These are phyloP conservation scores for Drosophila subpulchrella DNA, from an alignment of 1,140 invertebrate genomes.

Conservation along the genomic window DNA sequence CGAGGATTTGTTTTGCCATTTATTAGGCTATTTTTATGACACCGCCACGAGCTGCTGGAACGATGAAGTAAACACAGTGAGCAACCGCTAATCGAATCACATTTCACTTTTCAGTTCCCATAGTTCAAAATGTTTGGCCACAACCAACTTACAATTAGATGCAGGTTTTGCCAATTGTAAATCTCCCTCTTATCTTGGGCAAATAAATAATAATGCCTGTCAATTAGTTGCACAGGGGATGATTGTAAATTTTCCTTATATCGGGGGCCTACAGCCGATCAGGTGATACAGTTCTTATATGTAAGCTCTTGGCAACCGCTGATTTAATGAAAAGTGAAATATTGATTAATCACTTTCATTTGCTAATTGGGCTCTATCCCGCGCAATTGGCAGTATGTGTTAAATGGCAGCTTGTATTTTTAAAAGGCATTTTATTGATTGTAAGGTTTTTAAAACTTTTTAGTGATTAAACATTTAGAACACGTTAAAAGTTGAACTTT, in stretches of 20 bases:
- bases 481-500: too few relatives aligned
- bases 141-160: background rate
- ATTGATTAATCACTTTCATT: conserved; percentile 22
- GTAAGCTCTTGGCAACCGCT: conserved; percentile 30
- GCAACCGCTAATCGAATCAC: conserved; percentile 47
- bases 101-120: conserved; percentile 4
- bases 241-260: conserved; percentile 16
- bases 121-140: background rate
- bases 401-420: too few relatives aligned
- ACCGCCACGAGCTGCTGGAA: conserved; percentile 36
- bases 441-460: too few relatives aligned
- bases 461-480: too few relatives aligned
- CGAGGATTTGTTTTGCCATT: conserved; percentile 73
- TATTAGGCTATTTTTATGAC: conserved; percentile 80
- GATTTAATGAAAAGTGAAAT: conserved; percentile 14
- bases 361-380: background rate
- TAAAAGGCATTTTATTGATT: too few relatives aligned
- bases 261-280: conserved; percentile 8
- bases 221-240: conserved; percentile 24
- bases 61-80: conserved; percentile 48
- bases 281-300: conserved; percentile 30
- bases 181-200: conserved; percentile 8
- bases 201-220: conserved; percentile 19
- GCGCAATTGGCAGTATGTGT: too few relatives aligned
- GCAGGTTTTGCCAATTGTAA: background rate